A percentile compares a stretch with the other conserved stretches of the same genome.
Evolutionary conservation across 2,113 vertebrate species (phyloP).

Genomic region (Vombatus ursinus): DNA sequence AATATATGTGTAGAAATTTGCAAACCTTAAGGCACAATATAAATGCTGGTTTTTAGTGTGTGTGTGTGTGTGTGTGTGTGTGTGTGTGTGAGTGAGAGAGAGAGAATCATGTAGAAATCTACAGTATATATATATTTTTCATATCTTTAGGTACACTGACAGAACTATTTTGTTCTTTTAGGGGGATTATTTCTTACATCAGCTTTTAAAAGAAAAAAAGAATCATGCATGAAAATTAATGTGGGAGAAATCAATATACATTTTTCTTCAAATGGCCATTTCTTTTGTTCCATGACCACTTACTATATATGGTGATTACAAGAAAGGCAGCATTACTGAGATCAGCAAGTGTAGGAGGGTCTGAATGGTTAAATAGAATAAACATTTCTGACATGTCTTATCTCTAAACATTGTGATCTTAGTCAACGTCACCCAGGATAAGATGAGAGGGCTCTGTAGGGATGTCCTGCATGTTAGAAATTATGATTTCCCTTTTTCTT

Average conservation of each 20-base stretch:
- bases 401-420: conserved; percentile 61
- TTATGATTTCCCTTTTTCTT: background rate
- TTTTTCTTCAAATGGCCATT: conserved; percentile 23
- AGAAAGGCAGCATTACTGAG: conserved; percentile 37
- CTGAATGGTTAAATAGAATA: conserved; percentile 63
- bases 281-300: conserved; percentile 21
- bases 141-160: background rate
- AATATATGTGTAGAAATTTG: background rate
- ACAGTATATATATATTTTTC: conserved; percentile 4
- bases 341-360: conserved; percentile 48
- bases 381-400: conserved; percentile 58
- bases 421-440: conserved; percentile 67
- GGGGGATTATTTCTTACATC: conserved; percentile 33
- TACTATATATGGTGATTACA: conserved; percentile 54
- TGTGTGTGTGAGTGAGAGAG: too few species aligned
- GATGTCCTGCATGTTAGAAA: background rate
- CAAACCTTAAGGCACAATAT: background rate
- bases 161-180: conserved; percentile 6
- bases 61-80: too few species aligned
- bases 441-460: conserved; percentile 56
- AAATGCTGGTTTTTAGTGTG: too few species aligned
- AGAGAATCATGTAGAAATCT: background rate
- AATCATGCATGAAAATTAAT: conserved; percentile 14
- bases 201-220: conserved; percentile 10
- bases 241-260: background rate